These are phyloP conservation scores for Formica selysi DNA, from an alignment of 1,140 invertebrate species.

Conservation along the genomic window DNA sequence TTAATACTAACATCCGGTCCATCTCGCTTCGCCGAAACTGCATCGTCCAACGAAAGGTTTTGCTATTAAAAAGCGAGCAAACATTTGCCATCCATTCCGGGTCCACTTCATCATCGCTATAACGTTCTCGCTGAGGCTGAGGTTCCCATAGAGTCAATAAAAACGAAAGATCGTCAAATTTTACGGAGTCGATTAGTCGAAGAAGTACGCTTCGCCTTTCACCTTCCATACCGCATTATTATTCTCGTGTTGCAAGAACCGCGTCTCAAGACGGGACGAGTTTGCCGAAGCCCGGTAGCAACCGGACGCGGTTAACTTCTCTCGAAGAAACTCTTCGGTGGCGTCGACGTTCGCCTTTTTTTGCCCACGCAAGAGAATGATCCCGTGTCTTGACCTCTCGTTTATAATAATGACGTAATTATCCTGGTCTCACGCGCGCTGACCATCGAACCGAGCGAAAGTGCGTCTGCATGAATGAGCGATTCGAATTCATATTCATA, in stretches of 20 bases:
- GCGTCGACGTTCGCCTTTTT: constrained; percentile 38
- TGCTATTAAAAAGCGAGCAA: constrained; percentile 67
- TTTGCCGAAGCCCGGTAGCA: constrained; percentile 49
- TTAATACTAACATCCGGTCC: constrained; percentile 16
- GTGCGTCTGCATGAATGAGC: neutral
- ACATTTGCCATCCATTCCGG: constrained; percentile 67
- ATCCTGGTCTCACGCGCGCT: constrained; percentile 4
- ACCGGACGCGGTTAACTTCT: constrained; percentile 16
- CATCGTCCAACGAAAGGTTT: constrained; percentile 44
- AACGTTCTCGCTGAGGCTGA: neutral
- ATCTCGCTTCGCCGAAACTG: constrained; percentile 7
- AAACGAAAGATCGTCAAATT: constrained; percentile 31
- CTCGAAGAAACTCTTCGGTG: constrained; percentile 26
- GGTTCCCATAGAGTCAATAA: constrained; percentile 17
- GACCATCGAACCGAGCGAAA: neutral
- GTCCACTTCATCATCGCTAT: constrained; percentile 48
- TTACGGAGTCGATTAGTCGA: neutral
- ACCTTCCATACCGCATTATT: constrained; percentile 45
- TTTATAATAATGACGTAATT: constrained; percentile 61
- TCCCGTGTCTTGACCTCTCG: constrained; percentile 38
- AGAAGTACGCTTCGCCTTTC: constrained; percentile 12
- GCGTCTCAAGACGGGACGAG: constrained; percentile 6
- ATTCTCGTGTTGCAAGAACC: constrained; percentile 21
- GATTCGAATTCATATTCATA: neutral
- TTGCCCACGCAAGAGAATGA: constrained; percentile 25